phyloP scores from a whole-genome alignment of 2,113 vertebrate species.

The Hemiprocne comata region DNA sequence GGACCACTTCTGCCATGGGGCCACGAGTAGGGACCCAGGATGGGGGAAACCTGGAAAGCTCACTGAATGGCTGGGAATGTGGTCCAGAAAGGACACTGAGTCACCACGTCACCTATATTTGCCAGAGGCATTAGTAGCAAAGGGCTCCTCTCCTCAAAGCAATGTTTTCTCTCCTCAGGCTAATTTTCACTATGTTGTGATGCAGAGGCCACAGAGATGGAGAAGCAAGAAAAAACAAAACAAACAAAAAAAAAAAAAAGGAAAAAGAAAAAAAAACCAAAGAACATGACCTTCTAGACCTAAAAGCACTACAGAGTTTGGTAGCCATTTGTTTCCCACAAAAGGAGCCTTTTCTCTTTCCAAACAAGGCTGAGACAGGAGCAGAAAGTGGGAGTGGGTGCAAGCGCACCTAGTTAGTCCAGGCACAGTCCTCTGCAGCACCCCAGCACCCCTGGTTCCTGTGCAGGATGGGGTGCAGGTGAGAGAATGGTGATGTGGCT shows the following conservation, averaged over 20 bases:
- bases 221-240: neutral
- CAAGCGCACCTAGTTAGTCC: fast-evolving
- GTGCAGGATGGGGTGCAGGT: neutral
- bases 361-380: neutral
- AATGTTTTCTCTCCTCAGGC: neutral
- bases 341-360: neutral
- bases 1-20: neutral
- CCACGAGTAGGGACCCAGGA: neutral
- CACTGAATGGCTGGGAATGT: neutral
- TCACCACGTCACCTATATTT: neutral
- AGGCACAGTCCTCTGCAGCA: neutral
- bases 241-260: neutral
- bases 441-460: neutral
- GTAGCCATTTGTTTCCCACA: neutral
- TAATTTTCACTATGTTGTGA: neutral
- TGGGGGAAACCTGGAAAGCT: neutral
- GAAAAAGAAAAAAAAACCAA: neutral
- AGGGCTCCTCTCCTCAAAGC: neutral
- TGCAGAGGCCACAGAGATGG: neutral
- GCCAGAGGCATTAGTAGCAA: neutral
- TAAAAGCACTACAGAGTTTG: neutral
- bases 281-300: neutral
- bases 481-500: neutral
- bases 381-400: neutral
- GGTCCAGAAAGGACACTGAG: neutral